Evolutionary conservation across 2,888 invertebrate species (phyloP).

Genomic region (Coenonympha arcania): DNA sequence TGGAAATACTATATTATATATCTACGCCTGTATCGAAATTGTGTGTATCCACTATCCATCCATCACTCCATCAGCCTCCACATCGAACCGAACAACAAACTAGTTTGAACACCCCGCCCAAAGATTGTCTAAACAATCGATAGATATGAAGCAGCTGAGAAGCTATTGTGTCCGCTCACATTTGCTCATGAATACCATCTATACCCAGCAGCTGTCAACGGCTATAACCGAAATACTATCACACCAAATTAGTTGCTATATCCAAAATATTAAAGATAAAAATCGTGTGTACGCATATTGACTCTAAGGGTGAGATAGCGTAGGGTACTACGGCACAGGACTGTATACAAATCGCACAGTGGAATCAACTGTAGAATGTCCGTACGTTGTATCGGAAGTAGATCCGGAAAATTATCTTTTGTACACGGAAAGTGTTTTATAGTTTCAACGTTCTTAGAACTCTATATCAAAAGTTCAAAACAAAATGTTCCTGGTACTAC

Average conservation of each 20-base stretch:
- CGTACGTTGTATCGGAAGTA: conserved; percentile 20
- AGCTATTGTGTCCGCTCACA: conserved; percentile 30
- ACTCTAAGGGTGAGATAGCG: conserved; percentile 2
- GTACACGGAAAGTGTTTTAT: conserved; percentile 4
- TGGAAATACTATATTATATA: too few relatives aligned
- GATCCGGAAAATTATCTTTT: conserved; percentile 14
- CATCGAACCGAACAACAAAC: conserved; percentile 18
- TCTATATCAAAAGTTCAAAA: not conserved
- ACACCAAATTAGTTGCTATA: conserved; percentile 1
- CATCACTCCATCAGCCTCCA: conserved; percentile 2
- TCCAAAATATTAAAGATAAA: not conserved
- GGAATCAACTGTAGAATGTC: conserved; percentile 28
- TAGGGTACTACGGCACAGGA: conserved; percentile 17
- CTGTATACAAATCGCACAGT: conserved; percentile 27
- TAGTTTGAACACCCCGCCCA: conserved; percentile 22
- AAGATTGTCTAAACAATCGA: conserved; percentile 31
- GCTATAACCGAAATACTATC: not conserved
- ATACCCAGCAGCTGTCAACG: conserved; percentile 7
- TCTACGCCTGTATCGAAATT: too few relatives aligned
- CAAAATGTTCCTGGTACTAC: too few relatives aligned
- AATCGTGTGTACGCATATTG: not conserved
- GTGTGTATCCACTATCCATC: too few relatives aligned
- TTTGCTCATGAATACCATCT: conserved; percentile 30
- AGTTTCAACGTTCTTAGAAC: not conserved
- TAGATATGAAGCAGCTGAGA: conserved; percentile 30